Percentiles rank a stretch among this genome's conserved stretches.
Conservation (phyloP, 2,888 invertebrate genomes). For the Lepidochrysops patricia region DNA sequence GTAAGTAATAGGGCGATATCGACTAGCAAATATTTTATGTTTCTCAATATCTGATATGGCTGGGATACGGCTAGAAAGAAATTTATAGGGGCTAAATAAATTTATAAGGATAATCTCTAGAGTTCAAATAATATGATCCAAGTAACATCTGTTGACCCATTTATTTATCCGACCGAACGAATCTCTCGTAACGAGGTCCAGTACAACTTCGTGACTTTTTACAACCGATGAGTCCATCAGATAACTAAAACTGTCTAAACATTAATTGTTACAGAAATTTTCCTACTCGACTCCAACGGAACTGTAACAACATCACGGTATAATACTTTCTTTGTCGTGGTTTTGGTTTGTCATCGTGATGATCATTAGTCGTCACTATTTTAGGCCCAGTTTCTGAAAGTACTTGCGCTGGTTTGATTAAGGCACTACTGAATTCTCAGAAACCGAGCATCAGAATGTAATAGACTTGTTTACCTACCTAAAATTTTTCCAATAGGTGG, state of each 20-base stretch:
- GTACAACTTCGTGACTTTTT: constrained; percentile 15
- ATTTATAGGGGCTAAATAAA: constrained; percentile 11
- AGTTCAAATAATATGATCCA: constrained; percentile 13
- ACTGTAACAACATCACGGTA: background rate
- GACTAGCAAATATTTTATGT: background rate
- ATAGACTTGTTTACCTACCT: no score
- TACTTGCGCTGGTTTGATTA: no score
- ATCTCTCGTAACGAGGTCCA: constrained; percentile 14
- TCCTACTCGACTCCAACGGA: constrained; percentile 12
- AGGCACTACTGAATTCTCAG: no score
- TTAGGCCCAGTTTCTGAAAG: no score
- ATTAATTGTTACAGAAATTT: constrained; percentile 15
- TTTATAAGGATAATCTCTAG: constrained; percentile 14
- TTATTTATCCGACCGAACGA: constrained; percentile 15
- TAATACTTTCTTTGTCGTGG: constrained; percentile 10
- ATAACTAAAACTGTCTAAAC: constrained; percentile 16
- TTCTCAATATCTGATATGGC: constrained; percentile 12
- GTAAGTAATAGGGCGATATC: background rate
- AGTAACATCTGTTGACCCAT: constrained; percentile 15
- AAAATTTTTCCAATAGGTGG: no score
- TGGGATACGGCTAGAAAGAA: background rate
- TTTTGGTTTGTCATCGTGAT: background rate
- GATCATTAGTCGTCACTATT: no score
- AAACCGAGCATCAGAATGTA: no score
- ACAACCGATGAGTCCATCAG: constrained; percentile 14